A percentile compares a stretch with the other conserved stretches of the same genome.
Evolutionary conservation across 2,888 invertebrate species (phyloP).

Genomic region (Carpatolechia fugitivella): DNA sequence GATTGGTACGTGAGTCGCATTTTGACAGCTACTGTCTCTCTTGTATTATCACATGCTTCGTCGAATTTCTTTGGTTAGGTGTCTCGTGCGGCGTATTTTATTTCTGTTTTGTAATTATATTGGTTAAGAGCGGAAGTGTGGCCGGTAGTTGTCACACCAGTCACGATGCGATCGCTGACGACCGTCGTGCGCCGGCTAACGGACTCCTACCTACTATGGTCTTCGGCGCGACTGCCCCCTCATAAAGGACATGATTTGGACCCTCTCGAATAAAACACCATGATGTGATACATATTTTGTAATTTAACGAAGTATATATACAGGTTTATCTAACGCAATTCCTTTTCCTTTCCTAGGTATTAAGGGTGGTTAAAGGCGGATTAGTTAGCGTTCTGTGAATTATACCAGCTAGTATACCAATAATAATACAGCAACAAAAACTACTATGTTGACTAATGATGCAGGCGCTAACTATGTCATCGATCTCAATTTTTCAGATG

Average conservation of each 20-base stretch:
- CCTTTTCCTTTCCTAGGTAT: neutral
- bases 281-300: neutral
- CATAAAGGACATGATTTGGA: slow-evolving; percentile 14
- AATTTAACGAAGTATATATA: neutral
- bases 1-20: slow-evolving; percentile 70
- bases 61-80: slow-evolving; percentile 56
- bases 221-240: slow-evolving; percentile 56
- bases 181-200: slow-evolving; percentile 58
- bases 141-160: slow-evolving; percentile 60
- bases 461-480: too few species aligned
- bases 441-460: too few species aligned
- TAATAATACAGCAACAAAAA: too few species aligned
- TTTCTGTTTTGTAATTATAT: slow-evolving; percentile 74
- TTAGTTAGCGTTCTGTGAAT: too few species aligned
- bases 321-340: neutral
- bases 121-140: slow-evolving; percentile 67
- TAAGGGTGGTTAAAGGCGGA: neutral
- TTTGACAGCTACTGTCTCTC: slow-evolving; percentile 31
- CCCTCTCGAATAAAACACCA: neutral
- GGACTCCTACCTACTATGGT: slow-evolving; percentile 59
- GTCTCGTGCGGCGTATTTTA: slow-evolving; percentile 62
- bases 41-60: slow-evolving; percentile 44
- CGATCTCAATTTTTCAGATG: too few species aligned
- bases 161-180: slow-evolving; percentile 66
- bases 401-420: too few species aligned